Evolutionary conservation across 2,113 vertebrate genomes (phyloP).

Genomic region (Panurus biarmicus): DNA sequence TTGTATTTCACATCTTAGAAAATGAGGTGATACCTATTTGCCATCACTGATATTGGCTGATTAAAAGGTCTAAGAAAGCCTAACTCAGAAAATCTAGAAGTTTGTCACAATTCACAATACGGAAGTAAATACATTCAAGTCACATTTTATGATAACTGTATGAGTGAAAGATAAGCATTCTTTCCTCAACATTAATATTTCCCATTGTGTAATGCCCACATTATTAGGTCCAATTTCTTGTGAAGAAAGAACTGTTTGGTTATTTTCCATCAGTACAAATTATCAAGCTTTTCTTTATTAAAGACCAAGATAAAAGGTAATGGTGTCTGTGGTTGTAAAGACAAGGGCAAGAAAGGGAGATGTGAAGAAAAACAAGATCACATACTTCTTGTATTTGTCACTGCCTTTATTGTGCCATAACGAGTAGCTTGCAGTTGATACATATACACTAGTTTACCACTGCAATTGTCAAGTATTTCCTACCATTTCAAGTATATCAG

Average conservation of each 20-base stretch:
- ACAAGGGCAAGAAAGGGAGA: background rate
- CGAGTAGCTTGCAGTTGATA: rapidly evolving
- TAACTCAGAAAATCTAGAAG: background rate
- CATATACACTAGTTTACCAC: rapidly evolving
- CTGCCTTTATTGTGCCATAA: background rate
- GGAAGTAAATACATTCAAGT: background rate
- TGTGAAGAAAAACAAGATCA: background rate
- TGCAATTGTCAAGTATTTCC: background rate
- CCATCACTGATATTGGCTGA: background rate
- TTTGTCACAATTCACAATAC: background rate
- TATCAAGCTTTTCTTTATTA: background rate
- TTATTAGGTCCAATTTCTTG: background rate
- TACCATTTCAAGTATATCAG: background rate
- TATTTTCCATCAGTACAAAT: background rate
- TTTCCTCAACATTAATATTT: background rate
- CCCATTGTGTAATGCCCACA: background rate
- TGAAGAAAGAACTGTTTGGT: background rate
- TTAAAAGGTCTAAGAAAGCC: background rate
- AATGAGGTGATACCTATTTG: background rate
- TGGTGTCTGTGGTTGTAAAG: background rate
- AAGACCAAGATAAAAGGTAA: background rate
- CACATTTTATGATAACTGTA: background rate
- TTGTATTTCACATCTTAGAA: background rate
- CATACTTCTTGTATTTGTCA: background rate
- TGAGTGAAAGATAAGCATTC: background rate